Base-by-base conservation (phyloP, 2,888 invertebrate species). In the Chironomus tentans region DNA sequence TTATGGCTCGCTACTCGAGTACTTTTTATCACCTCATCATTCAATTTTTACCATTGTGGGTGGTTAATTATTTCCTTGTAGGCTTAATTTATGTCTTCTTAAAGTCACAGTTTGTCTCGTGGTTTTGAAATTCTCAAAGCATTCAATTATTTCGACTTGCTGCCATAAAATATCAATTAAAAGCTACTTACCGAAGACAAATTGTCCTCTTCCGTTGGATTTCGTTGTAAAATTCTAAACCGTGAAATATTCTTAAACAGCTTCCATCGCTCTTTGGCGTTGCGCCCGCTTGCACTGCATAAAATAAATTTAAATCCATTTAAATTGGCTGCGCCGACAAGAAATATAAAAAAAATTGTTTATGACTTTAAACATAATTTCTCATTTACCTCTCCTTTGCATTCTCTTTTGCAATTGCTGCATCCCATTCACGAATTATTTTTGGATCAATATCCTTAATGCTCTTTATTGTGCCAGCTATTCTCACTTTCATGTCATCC, bases 401-500 rank as follows among this genome's bases (percentile, higher is more conserved):
- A 76, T 83, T 82, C 76, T 84, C 84, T 78, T 80, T 80, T 10
- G 82, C 82, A 77, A 83, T 83, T 79, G 83, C 81, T 77, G 81
- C 79, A 79, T 83, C 85, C 87, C 87, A 87, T 79, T 86, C 85
- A 68, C 81, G 80, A 68, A 85, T 84, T 76, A 89, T 84, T 77
- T 83, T 84, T 21, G 87, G 86, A 80, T 88, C 86, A 77, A 81
- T 82, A 68, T 82, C 81, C 81, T 87, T 88, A 79, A 88, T 87
- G 79, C 86, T 87, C 38, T 82, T 81, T 78, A 87, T 86, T 79
- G 85, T 87, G 77, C 86, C 92, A 78, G 89, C 87, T 72, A 88
- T 89, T 68, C 88, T 86, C 71, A 93, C 87, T 50, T 85, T 85
- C 18, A 92, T 91, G 78, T 88, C 87, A 79, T 92, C 91, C 88